These are phyloP conservation scores for Lycia hirtaria DNA, from an alignment of 2,888 invertebrate species.

Conservation along the genomic window DNA sequence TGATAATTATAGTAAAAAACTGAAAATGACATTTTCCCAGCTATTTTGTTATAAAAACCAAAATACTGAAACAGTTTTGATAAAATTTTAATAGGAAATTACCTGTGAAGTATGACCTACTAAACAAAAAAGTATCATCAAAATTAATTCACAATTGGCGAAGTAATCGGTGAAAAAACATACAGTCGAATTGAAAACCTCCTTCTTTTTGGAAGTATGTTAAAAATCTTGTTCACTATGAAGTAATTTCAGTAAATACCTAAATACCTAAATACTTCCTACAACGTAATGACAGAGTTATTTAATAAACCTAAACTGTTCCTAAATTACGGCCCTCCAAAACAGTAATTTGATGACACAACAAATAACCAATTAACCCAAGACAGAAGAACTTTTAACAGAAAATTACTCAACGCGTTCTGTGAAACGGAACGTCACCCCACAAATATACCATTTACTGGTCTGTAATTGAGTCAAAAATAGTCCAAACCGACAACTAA, in stretches of 20 bases:
- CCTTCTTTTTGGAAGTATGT: too few species aligned
- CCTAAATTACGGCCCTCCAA: constrained; percentile 10
- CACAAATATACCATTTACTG: constrained; percentile 44
- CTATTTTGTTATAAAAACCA: too few species aligned
- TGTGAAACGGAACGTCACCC: constrained; percentile 40
- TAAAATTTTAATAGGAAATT: too few species aligned
- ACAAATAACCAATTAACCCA: constrained; percentile 40
- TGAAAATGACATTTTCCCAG: too few species aligned
- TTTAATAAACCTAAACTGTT: constrained; percentile 7
- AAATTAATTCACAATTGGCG: too few species aligned
- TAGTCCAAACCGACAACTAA: constrained; percentile 42
- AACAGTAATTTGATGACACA: constrained; percentile 40
- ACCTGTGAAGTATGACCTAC: too few species aligned
- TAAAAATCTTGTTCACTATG: too few species aligned
- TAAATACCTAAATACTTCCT: neutral
- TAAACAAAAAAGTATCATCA: too few species aligned
- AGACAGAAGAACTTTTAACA: constrained; percentile 33
- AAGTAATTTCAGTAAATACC: neutral
- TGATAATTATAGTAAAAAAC: too few species aligned
- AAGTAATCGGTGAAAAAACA: too few species aligned
- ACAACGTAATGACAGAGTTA: constrained; percentile 5
- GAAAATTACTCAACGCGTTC: constrained; percentile 51
- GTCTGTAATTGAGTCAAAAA: constrained; percentile 48
- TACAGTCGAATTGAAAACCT: too few species aligned
- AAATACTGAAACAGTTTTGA: too few species aligned